Percentiles rank a stretch among this genome's conserved stretches.
phyloP scores from a whole-genome alignment of 2,797 vertebrate species.

The Gymnocypris eckloni region DNA sequence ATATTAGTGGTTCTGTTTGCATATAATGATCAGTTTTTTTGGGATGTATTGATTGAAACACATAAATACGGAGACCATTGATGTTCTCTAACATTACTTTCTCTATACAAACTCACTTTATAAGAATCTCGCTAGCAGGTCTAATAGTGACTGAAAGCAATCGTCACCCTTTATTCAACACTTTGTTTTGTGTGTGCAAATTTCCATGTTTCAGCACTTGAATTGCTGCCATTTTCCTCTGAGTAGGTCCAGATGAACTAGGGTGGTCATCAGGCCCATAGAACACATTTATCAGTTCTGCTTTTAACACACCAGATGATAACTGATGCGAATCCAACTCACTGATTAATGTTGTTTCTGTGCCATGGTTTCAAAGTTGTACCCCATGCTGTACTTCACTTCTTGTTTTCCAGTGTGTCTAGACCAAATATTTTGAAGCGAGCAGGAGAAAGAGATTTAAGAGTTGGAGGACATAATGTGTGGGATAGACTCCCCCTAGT shows the following conservation, averaged over 20 bases:
- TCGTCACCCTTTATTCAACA: neutral
- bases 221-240: slow-evolving; percentile 16
- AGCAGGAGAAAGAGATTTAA: neutral
- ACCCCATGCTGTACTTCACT: slow-evolving; percentile 37
- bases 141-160: neutral
- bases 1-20: neutral
- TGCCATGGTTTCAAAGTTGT: slow-evolving; percentile 45
- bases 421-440: slow-evolving; percentile 24
- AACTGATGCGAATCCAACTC: slow-evolving; percentile 27
- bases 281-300: slow-evolving; percentile 47
- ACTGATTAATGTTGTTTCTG: slow-evolving; percentile 46
- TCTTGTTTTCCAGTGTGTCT: slow-evolving; percentile 33
- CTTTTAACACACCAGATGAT: slow-evolving; percentile 38
- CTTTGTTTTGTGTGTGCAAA: neutral
- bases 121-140: neutral
- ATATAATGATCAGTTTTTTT: neutral
- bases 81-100: neutral
- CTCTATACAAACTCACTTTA: neutral
- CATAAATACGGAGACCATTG: neutral
- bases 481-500: slow-evolving; percentile 77
- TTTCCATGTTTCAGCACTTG: slow-evolving; percentile 19
- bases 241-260: slow-evolving; percentile 34
- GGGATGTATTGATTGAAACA: neutral
- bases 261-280: slow-evolving; percentile 29
- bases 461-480: slow-evolving; percentile 40